Conservation (phyloP, 1,140 invertebrate genomes). For the Mylabris phalerata region DNA sequence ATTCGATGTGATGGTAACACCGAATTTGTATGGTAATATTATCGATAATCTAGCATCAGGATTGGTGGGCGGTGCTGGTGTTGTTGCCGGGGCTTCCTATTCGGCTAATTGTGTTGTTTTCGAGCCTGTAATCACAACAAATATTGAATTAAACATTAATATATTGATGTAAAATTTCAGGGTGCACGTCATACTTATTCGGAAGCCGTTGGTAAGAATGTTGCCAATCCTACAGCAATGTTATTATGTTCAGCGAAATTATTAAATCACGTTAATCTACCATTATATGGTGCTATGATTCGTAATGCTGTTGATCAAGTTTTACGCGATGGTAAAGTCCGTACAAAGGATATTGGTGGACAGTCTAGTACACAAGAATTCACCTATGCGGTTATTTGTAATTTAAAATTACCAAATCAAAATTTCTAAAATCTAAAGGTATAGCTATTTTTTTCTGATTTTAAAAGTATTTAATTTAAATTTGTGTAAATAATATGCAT, state of each 20-base stretch:
- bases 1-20: conserved; percentile 94
- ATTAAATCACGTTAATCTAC: conserved; percentile 87
- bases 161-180: conserved; percentile 36
- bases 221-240: conserved; percentile 98
- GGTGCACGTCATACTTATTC: conserved; percentile 94
- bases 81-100: conserved; percentile 92
- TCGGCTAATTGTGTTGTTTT: conserved; percentile 90
- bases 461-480: too few relatives aligned
- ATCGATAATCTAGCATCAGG: conserved; percentile 95
- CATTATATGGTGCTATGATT: conserved; percentile 78
- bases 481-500: too few relatives aligned
- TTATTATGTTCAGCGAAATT: conserved; percentile 90
- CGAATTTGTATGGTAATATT: conserved; percentile 99
- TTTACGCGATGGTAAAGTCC: conserved; percentile 85
- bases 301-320: conserved; percentile 84
- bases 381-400: conserved; percentile 81
- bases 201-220: conserved; percentile 94
- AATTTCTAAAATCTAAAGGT: too few relatives aligned
- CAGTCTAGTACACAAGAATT: conserved; percentile 93
- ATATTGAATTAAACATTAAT: conserved; percentile 10
- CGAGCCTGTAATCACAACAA: conserved; percentile 75
- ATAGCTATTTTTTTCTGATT: too few relatives aligned
- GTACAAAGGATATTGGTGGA: conserved; percentile 92
- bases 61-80: conserved; percentile 94
- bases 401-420: conserved; percentile 43